Evolutionary conservation across 2,888 invertebrate genomes (phyloP).

Genomic region (Aporophyla lueneburgensis): DNA sequence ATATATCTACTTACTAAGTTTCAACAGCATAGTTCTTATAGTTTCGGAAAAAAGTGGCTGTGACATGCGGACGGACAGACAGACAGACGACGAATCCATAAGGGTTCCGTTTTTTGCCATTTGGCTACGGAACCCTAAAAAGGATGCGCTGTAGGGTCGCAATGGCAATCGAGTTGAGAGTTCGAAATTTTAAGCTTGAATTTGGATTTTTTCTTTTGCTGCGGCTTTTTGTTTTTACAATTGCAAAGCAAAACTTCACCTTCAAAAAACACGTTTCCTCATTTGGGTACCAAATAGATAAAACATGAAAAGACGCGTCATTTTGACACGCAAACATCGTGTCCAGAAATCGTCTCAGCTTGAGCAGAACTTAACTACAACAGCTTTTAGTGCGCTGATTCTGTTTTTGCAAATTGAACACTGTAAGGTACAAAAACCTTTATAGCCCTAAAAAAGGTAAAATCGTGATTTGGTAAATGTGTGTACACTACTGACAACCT

Average conservation of each 20-base stretch:
- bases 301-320: not conserved
- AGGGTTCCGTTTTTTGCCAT: too few species aligned
- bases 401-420: not conserved
- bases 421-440: not conserved
- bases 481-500: not conserved
- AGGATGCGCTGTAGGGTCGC: not conserved
- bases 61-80: too few species aligned
- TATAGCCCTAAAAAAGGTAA: not conserved
- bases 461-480: not conserved
- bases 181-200: not conserved
- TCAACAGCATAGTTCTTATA: too few species aligned
- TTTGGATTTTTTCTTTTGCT: not conserved
- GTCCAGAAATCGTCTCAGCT: not conserved
- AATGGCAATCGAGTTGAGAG: not conserved
- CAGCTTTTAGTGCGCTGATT: not conserved
- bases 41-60: too few species aligned
- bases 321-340: not conserved
- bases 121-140: too few species aligned
- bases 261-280: not conserved
- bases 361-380: not conserved
- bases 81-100: too few species aligned
- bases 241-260: not conserved
- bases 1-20: too few species aligned
- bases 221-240: too few species aligned
- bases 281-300: not conserved